Conservation (phyloP, 2,797 vertebrate species). For the Typhlichthys subterraneus region DNA sequence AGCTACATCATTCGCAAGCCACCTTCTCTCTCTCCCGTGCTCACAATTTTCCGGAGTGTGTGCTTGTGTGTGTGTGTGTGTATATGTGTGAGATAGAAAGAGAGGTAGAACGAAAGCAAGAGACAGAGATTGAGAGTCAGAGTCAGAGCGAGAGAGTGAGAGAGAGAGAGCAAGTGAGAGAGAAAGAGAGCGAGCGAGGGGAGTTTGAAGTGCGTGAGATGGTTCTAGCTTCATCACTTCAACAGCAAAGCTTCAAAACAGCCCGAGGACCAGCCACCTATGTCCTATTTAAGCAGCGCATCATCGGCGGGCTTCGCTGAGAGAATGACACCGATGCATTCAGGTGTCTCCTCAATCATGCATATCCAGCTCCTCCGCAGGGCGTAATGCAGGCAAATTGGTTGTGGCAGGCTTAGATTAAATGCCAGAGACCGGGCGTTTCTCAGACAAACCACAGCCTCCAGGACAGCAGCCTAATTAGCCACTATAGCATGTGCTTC, state of each 20-base stretch:
- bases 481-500: constrained; percentile 75
- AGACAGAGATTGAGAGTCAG: neutral
- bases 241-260: constrained; percentile 29
- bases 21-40: constrained; percentile 3
- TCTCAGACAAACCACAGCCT: constrained; percentile 75
- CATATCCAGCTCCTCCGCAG: constrained; percentile 59
- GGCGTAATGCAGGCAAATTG: constrained; percentile 72
- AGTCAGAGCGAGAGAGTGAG: neutral
- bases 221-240: constrained; percentile 49
- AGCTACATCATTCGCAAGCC: constrained; percentile 23
- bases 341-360: constrained; percentile 69
- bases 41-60: neutral
- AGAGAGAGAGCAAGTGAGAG: neutral
- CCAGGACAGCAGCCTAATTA: constrained; percentile 81
- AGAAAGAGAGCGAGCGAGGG: neutral
- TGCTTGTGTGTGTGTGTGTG: too few species aligned
- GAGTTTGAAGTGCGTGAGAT: neutral
- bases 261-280: constrained; percentile 34
- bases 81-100: neutral
- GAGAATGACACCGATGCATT: constrained; percentile 72
- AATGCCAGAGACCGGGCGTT: constrained; percentile 75
- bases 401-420: constrained; percentile 81
- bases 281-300: constrained; percentile 58
- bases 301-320: constrained; percentile 48
- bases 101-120: neutral